phyloP scores from a whole-genome alignment of 1,140 invertebrate genomes.

The Drosophila elegans region DNA sequence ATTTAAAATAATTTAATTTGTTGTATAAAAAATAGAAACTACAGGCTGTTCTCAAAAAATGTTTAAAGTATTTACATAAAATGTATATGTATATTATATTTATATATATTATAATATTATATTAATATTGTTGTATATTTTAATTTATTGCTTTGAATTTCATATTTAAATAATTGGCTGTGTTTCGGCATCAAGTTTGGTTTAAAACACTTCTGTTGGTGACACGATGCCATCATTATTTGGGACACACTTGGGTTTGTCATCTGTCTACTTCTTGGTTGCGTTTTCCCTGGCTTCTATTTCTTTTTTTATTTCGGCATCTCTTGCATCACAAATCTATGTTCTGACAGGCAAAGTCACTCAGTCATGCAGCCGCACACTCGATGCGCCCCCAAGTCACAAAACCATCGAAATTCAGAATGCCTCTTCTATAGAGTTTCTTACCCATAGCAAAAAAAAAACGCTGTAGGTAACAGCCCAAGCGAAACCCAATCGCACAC shows the following conservation, averaged over 20 bases:
- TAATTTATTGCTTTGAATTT: background rate
- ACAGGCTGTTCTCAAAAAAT: too few relatives aligned
- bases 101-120: too few relatives aligned
- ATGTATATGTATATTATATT: too few relatives aligned
- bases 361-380: constrained; percentile 76
- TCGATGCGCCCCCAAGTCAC: constrained; percentile 36
- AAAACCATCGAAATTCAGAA: background rate
- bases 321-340: constrained; percentile 59
- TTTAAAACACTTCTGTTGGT: background rate
- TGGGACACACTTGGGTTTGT: constrained; percentile 61
- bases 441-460: background rate
- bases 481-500: constrained; percentile 51
- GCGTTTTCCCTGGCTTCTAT: constrained; percentile 1
- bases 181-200: too few relatives aligned
- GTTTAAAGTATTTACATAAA: too few relatives aligned
- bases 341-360: constrained; percentile 72
- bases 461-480: constrained; percentile 3
- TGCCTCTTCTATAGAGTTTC: constrained; percentile 2
- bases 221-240: constrained; percentile 20
- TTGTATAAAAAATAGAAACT: too few relatives aligned
- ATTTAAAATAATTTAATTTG: too few relatives aligned
- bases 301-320: constrained; percentile 24
- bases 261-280: constrained; percentile 52
- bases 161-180: background rate
- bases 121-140: too few relatives aligned